Conservation (phyloP, 2,113 vertebrate genomes). For the Electrona antarctica region DNA sequence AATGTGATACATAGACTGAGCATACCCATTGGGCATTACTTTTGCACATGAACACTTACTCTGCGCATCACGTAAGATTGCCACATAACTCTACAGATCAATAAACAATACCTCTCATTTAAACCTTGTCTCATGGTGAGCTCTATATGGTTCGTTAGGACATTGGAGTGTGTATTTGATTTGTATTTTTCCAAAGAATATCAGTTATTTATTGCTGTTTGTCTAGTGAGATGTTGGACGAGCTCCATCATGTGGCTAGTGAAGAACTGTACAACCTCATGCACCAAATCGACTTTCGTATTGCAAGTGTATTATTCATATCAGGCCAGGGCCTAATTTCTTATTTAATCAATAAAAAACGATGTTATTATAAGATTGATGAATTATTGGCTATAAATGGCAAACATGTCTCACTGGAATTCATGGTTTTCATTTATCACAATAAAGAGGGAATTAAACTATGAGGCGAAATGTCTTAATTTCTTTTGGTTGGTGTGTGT, state of each 20-base stretch:
- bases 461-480: no score
- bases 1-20: slow-evolving; percentile 22
- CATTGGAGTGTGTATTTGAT: slow-evolving; percentile 44
- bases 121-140: slow-evolving; percentile 8
- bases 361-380: slow-evolving; percentile 17
- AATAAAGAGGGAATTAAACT: neutral
- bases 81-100: neutral
- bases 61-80: slow-evolving; percentile 9
- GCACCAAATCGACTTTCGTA: slow-evolving; percentile 37
- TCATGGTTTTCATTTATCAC: neutral
- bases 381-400: slow-evolving; percentile 39
- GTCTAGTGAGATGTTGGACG: slow-evolving; percentile 57
- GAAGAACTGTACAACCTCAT: slow-evolving; percentile 44
- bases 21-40: slow-evolving; percentile 3
- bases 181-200: slow-evolving; percentile 55
- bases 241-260: slow-evolving; percentile 69
- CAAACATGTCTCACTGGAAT: neutral
- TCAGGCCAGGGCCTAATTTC: slow-evolving; percentile 47
- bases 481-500: no score
- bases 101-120: slow-evolving; percentile 19
- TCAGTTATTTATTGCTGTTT: slow-evolving; percentile 39
- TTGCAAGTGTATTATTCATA: slow-evolving; percentile 39
- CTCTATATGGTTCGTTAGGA: slow-evolving; percentile 9
- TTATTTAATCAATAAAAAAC: slow-evolving; percentile 57
- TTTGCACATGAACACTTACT: slow-evolving; percentile 32